Conservation (phyloP, 2,797 vertebrate genomes). For the Carduelis carduelis region DNA sequence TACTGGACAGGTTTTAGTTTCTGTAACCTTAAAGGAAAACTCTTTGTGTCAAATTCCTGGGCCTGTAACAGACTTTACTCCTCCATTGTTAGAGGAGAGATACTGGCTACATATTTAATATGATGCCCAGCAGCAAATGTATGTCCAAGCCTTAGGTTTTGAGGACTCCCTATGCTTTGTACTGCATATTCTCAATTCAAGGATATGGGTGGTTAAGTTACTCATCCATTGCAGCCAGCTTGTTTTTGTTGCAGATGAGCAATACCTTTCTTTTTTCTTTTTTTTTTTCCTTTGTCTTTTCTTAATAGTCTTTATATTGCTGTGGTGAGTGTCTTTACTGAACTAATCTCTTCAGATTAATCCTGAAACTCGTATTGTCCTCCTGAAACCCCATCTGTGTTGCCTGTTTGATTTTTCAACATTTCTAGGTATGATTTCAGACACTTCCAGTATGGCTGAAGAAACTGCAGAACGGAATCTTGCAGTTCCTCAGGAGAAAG, state of each 20-base stretch:
- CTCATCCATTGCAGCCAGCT: neutral
- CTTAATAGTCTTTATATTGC: neutral
- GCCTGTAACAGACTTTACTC: neutral
- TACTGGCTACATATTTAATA: neutral
- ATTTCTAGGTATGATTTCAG: neutral
- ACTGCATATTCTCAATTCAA: neutral
- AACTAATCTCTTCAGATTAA: neutral
- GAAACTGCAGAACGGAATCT: neutral
- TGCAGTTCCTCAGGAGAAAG: neutral
- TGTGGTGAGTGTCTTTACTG: neutral
- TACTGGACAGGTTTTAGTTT: neutral
- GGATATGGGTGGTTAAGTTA: slow-evolving; percentile 4
- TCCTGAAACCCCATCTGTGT: neutral
- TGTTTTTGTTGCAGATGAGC: slow-evolving; percentile 12
- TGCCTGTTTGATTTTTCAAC: neutral
- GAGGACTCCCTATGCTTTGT: neutral
- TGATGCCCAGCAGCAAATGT: neutral
- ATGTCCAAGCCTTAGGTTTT: slow-evolving; percentile 5
- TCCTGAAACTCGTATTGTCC: neutral
- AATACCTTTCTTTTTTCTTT: neutral
- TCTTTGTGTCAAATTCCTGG: neutral
- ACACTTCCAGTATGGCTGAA: neutral
- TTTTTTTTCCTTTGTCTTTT: neutral
- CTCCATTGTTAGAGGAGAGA: neutral
- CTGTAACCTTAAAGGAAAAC: neutral